Percentiles rank a stretch among this genome's conserved stretches.
phyloP scores from a whole-genome alignment of 2,113 vertebrate species.

The Datnioides undecimradiatus region DNA sequence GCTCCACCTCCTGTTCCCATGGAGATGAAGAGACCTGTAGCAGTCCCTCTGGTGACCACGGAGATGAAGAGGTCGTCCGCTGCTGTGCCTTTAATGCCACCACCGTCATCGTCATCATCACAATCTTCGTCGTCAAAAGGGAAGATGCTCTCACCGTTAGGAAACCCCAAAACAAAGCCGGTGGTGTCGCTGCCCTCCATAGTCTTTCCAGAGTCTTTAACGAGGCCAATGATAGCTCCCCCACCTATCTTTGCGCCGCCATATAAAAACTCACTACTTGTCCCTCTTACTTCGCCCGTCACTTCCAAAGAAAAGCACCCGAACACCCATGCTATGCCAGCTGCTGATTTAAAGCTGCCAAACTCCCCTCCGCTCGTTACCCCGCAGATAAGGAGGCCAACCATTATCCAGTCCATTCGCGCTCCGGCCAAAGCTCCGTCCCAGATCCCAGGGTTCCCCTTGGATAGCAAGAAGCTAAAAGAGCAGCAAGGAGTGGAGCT shows the following conservation, averaged over 20 bases:
- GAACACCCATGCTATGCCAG: constrained; percentile 48
- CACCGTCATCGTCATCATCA: constrained; percentile 43
- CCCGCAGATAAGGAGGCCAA: constrained; percentile 75
- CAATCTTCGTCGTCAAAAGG: constrained; percentile 67
- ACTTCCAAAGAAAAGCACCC: constrained; percentile 74
- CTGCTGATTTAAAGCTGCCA: constrained; percentile 65
- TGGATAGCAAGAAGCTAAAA: constrained; percentile 88
- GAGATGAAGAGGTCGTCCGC: constrained; percentile 73
- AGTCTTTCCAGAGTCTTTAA: constrained; percentile 77
- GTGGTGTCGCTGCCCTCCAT: constrained; percentile 70
- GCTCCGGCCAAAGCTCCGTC: constrained; percentile 60
- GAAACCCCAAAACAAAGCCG: constrained; percentile 72
- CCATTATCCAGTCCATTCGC: constrained; percentile 83
- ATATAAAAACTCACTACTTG: constrained; percentile 63
- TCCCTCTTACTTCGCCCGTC: constrained; percentile 28
- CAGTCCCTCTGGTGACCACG: constrained; percentile 57
- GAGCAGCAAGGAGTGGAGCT: constrained; percentile 87
- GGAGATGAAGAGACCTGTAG: constrained; percentile 75
- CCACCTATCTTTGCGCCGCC: constrained; percentile 65
- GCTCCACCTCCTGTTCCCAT: constrained; percentile 69
- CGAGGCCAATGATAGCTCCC: constrained; percentile 59
- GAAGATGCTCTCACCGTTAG: constrained; percentile 48
- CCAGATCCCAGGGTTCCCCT: constrained; percentile 61
- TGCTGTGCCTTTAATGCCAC: constrained; percentile 77
- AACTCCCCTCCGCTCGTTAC: constrained; percentile 59